phyloP scores from a whole-genome alignment of 2,888 invertebrate species.

The Itoplectis maculator region DNA sequence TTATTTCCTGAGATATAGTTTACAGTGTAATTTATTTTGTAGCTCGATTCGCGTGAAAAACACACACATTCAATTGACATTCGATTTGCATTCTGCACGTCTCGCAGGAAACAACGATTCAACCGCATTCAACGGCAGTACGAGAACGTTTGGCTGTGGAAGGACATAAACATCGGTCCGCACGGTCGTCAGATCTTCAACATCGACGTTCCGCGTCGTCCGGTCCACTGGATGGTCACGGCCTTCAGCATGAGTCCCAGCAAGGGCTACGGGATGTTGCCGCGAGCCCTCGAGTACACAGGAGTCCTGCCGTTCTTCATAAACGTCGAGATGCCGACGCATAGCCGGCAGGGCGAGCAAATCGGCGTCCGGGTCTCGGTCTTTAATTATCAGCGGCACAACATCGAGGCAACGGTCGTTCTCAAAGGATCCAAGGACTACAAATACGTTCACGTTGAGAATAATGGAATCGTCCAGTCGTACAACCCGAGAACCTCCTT shows the following conservation, averaged over 20 bases:
- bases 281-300: conserved; percentile 93
- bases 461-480: conserved; percentile 92
- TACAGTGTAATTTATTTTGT: too few species aligned
- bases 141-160: conserved; percentile 98
- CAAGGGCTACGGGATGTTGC: conserved; percentile 94
- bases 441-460: conserved; percentile 96
- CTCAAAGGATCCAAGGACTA: conserved; percentile 93
- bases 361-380: conserved; percentile 96
- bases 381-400: conserved; percentile 96
- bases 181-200: conserved; percentile 95
- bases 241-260: conserved; percentile 96
- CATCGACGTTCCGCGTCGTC: conserved; percentile 92
- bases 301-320: conserved; percentile 97
- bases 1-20: too few species aligned
- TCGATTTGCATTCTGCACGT: too few species aligned
- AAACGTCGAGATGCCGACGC: conserved; percentile 95
- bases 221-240: conserved; percentile 97
- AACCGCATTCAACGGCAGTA: conserved; percentile 96
- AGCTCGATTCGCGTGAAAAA: too few species aligned
- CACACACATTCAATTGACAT: too few species aligned
- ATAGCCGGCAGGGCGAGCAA: conserved; percentile 96
- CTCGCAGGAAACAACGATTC: conserved; percentile 93
- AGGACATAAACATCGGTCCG: conserved; percentile 96
- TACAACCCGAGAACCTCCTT: conserved; percentile 96
- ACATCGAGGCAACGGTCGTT: conserved; percentile 95